These are phyloP conservation scores for Saturnia pavonia DNA, from an alignment of 2,888 invertebrate species.

Conservation along the genomic window DNA sequence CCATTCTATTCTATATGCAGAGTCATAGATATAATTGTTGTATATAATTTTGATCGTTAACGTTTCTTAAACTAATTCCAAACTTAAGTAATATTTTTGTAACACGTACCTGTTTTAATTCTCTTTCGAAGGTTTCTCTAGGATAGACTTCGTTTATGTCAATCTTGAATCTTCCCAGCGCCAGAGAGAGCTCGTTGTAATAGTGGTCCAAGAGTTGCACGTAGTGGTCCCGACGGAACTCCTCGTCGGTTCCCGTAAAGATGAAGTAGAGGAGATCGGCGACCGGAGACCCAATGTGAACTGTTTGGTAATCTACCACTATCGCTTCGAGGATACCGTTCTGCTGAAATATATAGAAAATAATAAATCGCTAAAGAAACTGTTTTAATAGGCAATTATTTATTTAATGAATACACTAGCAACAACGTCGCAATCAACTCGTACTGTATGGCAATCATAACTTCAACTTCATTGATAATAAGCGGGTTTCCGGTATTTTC, in stretches of 20 bases:
- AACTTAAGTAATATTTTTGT: no score
- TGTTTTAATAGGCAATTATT: no score
- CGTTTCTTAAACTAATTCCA: no score
- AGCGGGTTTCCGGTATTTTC: no score
- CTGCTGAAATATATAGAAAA: slow-evolving; percentile 26
- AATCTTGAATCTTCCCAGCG: slow-evolving; percentile 37
- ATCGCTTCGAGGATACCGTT: slow-evolving; percentile 37
- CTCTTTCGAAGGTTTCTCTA: slow-evolving; percentile 43
- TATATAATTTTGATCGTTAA: no score
- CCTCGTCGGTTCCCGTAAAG: slow-evolving; percentile 46
- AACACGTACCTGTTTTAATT: slow-evolving; percentile 42
- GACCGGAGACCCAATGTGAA: slow-evolving; percentile 44
- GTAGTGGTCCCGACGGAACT: slow-evolving; percentile 46
- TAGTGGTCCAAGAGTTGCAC: slow-evolving; percentile 45
- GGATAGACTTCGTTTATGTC: slow-evolving; percentile 46
- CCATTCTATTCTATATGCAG: no score
- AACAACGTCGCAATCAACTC: no score
- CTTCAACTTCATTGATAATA: no score
- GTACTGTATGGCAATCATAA: no score
- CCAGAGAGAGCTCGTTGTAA: slow-evolving; percentile 38
- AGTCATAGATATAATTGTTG: no score
- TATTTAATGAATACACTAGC: no score
- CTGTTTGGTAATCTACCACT: slow-evolving; percentile 53
- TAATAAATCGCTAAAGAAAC: no score
- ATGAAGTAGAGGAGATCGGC: slow-evolving; percentile 53